Evolutionary conservation across 2,888 invertebrate genomes (phyloP), one percentile per base, ranked within the genome.

Genomic region (Apamea monoglypha): DNA sequence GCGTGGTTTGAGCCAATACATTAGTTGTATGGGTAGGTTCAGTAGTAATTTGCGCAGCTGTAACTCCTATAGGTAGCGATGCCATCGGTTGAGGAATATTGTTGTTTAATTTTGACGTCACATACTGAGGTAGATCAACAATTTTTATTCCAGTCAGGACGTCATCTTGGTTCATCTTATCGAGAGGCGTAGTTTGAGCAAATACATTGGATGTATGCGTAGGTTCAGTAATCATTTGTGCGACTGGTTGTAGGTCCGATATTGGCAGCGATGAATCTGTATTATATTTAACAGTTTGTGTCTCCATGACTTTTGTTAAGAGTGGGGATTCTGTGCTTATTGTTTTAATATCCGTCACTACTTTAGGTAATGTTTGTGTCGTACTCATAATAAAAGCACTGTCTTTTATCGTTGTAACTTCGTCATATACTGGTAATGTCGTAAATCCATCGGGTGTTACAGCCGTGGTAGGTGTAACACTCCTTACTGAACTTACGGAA

Each of bases 341-440:
- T 47, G 59, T 50, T 12, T 68, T 53, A 18, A 61, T 64, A 29
- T 77, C 72, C 0, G 61, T 61, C 14, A n/a, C 14, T 10, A 21
- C 36, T 73, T 61, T 14, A 47, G 32, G 32, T 12, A 32, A 16
- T 32, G 50, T 18, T 82, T 72, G 16, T 63, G 61, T 73, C 7
- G 47, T 32, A 70, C 53, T 78, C 18, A 25, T 25, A 47, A 29
- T 66, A 75, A 32, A 68, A 69, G 25, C 29, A 74, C 56, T 76
- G 5, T 61, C 61, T 40, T n/a, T 64, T 40, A n/a, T 44, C 14
- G 63, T 76, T 12, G 66, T 79, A 40, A 18, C 21, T 32, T 69
- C 18, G 16, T 53, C 21, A 50, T 59, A n/a, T 14, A n/a, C 36
- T 0, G 53, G 21, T 68, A 16, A 16, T 44, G 32, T 59, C 16